Evolutionary conservation across 2,113 vertebrate genomes (phyloP).

Genomic region (Polypterus senegalus): DNA sequence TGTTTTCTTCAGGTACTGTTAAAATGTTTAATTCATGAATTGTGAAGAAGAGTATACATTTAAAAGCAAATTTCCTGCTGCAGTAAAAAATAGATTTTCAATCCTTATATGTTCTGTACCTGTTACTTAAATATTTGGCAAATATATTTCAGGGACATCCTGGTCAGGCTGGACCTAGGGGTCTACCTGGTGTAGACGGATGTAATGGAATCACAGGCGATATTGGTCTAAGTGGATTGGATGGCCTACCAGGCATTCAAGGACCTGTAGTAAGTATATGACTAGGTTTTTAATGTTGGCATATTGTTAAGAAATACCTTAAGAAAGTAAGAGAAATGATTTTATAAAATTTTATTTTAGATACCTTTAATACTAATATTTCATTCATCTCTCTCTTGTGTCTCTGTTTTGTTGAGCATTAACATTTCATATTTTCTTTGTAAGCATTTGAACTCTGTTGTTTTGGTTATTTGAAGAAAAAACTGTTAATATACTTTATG

Average conservation of each 20-base stretch:
- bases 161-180: constrained; percentile 64
- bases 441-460: too few relatives aligned
- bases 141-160: constrained; percentile 63
- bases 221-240: constrained; percentile 43
- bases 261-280: constrained; percentile 50
- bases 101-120: too few relatives aligned
- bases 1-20: too few relatives aligned
- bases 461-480: too few relatives aligned
- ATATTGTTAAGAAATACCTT: neutral
- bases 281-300: constrained; percentile 1
- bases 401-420: constrained; percentile 1
- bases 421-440: too few relatives aligned
- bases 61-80: too few relatives aligned
- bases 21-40: too few relatives aligned
- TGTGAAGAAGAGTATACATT: too few relatives aligned
- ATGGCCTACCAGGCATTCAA: constrained; percentile 42
- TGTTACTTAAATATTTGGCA: too few relatives aligned
- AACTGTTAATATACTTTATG: too few relatives aligned
- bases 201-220: constrained; percentile 79
- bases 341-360: neutral
- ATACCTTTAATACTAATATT: neutral
- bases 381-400: constrained; percentile 3
- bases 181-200: constrained; percentile 64
- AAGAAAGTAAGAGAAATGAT: neutral
- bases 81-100: too few relatives aligned